Percentiles rank a stretch among this genome's conserved stretches.
Conservation (phyloP, 2,797 vertebrate genomes). For the Carapus acus region DNA sequence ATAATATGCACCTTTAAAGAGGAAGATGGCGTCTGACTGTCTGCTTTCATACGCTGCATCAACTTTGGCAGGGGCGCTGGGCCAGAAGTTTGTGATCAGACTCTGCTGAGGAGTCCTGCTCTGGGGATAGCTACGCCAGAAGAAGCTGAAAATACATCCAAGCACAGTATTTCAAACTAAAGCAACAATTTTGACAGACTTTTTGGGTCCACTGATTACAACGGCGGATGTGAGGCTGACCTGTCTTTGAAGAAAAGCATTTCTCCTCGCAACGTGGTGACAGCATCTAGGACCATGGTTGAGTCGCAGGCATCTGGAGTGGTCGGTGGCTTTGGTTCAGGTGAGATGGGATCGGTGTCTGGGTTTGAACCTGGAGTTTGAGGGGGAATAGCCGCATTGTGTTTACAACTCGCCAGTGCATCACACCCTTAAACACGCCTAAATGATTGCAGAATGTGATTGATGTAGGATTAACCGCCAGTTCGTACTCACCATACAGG, state of each 20-base stretch:
- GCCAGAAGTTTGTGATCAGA: slow-evolving; percentile 79
- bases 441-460: background rate
- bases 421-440: background rate
- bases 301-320: slow-evolving; percentile 75
- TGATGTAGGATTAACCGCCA: background rate
- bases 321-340: slow-evolving; percentile 53
- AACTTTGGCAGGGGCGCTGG: slow-evolving; percentile 70
- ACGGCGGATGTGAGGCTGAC: slow-evolving; percentile 42
- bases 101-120: slow-evolving; percentile 57
- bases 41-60: slow-evolving; percentile 80
- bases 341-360: slow-evolving; percentile 11
- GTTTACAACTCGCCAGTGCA: too few species aligned
- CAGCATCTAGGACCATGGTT: slow-evolving; percentile 73
- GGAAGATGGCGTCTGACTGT: slow-evolving; percentile 62
- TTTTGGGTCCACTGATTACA: background rate
- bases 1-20: slow-evolving; percentile 78
- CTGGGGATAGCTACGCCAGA: slow-evolving; percentile 76
- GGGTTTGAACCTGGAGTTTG: slow-evolving; percentile 66
- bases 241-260: slow-evolving; percentile 83
- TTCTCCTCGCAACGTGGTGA: slow-evolving; percentile 75
- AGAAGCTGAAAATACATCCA: slow-evolving; percentile 64
- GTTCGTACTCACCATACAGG: slow-evolving; percentile 61
- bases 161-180: background rate
- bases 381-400: too few species aligned
- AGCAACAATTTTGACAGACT: background rate